These are phyloP conservation scores for Potamarius usumacintae DNA, from an alignment of 2,113 vertebrate genomes.

Conservation along the genomic window DNA sequence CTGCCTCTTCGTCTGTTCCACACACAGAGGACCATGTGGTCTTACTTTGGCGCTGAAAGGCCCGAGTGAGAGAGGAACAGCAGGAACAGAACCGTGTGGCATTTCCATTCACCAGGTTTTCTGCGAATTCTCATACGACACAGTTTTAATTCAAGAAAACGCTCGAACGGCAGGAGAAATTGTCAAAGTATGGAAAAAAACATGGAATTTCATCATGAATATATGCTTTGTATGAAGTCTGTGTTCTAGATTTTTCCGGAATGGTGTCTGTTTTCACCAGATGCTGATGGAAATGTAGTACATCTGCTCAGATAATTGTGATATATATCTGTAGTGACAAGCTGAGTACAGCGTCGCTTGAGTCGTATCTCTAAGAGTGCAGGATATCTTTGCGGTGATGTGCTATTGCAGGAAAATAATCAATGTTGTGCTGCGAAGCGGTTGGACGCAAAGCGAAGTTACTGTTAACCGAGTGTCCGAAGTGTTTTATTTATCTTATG, in stretches of 20 bases:
- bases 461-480: too few relatives aligned
- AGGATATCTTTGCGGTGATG: neutral
- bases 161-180: neutral
- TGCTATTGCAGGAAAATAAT: neutral
- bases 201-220: neutral
- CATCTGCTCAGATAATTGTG: neutral
- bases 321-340: neutral
- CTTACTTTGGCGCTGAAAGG: conserved; percentile 10
- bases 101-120: neutral
- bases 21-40: conserved; percentile 27
- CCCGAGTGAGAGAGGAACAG: neutral
- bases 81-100: neutral
- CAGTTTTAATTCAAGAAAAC: neutral
- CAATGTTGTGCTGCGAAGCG: too few relatives aligned
- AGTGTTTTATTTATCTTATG: too few relatives aligned
- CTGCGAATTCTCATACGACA: neutral
- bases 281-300: neutral
- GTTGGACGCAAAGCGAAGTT: too few relatives aligned
- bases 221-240: neutral
- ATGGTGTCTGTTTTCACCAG: neutral
- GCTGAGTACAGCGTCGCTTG: neutral
- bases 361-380: neutral
- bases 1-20: conserved; percentile 6
- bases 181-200: neutral
- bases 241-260: neutral